Percentiles rank a stretch among this genome's conserved stretches.
These are phyloP conservation scores for Hybognathus amarus DNA, from an alignment of 2,797 vertebrate species.

Conservation along the genomic window DNA sequence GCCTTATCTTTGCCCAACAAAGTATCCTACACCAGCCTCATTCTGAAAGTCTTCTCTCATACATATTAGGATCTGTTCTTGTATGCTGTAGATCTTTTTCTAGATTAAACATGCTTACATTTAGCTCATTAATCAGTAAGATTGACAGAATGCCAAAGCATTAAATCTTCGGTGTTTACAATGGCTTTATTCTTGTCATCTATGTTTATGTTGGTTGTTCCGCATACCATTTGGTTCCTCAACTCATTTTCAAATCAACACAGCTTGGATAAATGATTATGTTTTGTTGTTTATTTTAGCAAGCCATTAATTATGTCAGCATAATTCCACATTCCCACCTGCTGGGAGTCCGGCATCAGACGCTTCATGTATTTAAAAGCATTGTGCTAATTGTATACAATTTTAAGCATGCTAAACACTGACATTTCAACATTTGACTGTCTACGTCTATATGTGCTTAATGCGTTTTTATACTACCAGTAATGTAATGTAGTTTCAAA, in stretches of 20 bases:
- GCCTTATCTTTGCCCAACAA: not conserved
- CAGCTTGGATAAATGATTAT: conserved; percentile 66
- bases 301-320: conserved; percentile 72
- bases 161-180: not conserved
- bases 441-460: not conserved
- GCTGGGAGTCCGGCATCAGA: conserved; percentile 64
- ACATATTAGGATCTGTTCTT: not conserved
- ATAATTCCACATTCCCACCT: conserved; percentile 75
- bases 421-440: conserved; percentile 50
- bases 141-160: conserved; percentile 5
- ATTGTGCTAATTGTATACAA: conserved; percentile 71
- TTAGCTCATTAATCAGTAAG: not conserved
- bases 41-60: not conserved
- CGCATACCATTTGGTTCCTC: not conserved
- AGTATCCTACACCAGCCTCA: not conserved
- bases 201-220: not conserved
- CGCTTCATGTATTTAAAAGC: conserved; percentile 55
- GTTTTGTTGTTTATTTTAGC: conserved; percentile 67
- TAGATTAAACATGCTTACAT: not conserved
- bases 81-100: not conserved
- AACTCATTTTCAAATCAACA: conserved; percentile 40
- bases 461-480: not conserved
- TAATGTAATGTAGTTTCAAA: not conserved
- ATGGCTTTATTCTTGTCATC: not conserved
- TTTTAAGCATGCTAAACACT: conserved; percentile 57